Evolutionary conservation across 1,140 invertebrate species (phyloP), one percentile per base, ranked within the genome.

Genomic region (Zaprionus kolodkinae): DNA sequence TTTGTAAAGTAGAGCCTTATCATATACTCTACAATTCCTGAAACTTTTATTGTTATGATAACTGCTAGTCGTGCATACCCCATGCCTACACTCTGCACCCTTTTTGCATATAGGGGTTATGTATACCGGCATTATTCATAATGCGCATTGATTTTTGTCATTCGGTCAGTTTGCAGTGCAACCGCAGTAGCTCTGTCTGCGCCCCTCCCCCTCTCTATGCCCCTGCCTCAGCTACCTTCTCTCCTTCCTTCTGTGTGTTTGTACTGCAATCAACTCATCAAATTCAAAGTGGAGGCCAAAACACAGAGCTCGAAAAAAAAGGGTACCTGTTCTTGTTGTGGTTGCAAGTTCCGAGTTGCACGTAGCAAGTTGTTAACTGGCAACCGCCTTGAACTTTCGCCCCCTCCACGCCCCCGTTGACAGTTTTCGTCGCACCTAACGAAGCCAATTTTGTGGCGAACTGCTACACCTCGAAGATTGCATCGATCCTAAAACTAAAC

Each of bases 131-230:
- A 50, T 54, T 62, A 62, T 62, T 62, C 15, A 62, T 70, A 62
- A 70, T 54, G 45, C 67, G n/a, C 48, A 70, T 70, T 61, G 67
- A 52, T 54, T 62, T 69, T 68, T 36, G 55, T 62, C 57, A 54
- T 45, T 57, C 25, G 64, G 64, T 45, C 52, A n/a, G 54, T 43
- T 40, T 43, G 40, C 21, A 52, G 36, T 55, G 63, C 52, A 40
- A 56, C 50, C 25, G 30, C 30, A 10, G 43, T 25, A 12, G 48
- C 30, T n/a, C n/a, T n/a, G n/a, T 12, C 13, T 17, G 17, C 6
- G 11, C 25, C n/a, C 0, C 38, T 15, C 15, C 54, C 11, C 12
- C 50, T 33, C 6, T 10, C 40, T n/a, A n/a, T 13, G 13, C 25
- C 13, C 11, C 12, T 9, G 17, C 50, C 25, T 35, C 33, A 15